phyloP scores from a whole-genome alignment of 2,888 invertebrate genomes.

The Euproctis similis region DNA sequence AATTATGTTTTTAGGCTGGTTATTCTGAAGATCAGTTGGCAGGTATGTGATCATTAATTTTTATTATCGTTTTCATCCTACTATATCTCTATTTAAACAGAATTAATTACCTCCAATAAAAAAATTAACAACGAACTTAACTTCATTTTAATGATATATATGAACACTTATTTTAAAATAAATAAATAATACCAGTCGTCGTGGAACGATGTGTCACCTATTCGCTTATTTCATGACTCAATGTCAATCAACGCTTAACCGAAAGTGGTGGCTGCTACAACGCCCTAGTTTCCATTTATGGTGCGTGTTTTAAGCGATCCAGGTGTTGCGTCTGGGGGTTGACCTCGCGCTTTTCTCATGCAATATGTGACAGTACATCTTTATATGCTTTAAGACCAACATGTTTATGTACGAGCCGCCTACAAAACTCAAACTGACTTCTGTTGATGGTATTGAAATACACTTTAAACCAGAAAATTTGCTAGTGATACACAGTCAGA shows the following conservation, averaged over 20 bases:
- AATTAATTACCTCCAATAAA: too few species aligned
- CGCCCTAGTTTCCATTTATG: conserved; percentile 78
- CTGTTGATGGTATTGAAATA: conserved; percentile 85
- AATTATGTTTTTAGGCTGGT: conserved; percentile 78
- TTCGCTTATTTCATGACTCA: conserved; percentile 49
- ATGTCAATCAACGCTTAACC: conserved; percentile 68
- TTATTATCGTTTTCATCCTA: too few species aligned
- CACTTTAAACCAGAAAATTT: too few species aligned
- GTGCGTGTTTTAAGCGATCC: conserved; percentile 72
- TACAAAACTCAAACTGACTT: conserved; percentile 82
- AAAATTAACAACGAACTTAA: too few species aligned
- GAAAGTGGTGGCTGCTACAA: conserved; percentile 60
- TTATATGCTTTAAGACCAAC: conserved; percentile 29
- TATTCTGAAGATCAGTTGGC: conserved; percentile 94
- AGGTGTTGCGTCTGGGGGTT: conserved; percentile 32
- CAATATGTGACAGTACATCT: conserved; percentile 26
- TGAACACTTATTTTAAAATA: too few species aligned
- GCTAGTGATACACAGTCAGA: too few species aligned
- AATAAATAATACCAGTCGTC: conserved; percentile 4
- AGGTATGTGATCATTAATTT: conserved; percentile 80
- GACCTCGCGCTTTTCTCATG: conserved; percentile 16
- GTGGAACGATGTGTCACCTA: conserved; percentile 21
- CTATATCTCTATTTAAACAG: too few species aligned
- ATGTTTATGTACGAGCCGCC: conserved; percentile 87
- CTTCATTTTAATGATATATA: too few species aligned